Conservation (phyloP, 2,113 vertebrate species). For the Balaeniceps rex region DNA sequence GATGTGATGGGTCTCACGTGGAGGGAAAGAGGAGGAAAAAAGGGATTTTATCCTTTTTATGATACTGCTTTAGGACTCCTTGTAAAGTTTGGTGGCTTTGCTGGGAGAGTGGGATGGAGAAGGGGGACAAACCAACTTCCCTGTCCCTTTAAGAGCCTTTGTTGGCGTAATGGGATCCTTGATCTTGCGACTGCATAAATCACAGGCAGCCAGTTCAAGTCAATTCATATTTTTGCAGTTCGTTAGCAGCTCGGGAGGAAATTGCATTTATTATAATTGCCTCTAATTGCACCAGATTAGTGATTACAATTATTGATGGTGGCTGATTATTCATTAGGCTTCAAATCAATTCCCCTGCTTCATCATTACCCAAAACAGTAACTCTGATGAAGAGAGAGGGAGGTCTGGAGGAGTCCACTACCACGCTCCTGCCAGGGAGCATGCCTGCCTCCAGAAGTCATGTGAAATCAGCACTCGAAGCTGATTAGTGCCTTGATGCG, state of each 20-base stretch:
- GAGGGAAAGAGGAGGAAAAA: background rate
- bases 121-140: background rate
- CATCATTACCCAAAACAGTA: constrained; percentile 74
- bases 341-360: constrained; percentile 78
- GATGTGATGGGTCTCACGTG: accelerated
- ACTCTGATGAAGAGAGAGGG: constrained; percentile 72
- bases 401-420: constrained; percentile 50
- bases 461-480: constrained; percentile 23
- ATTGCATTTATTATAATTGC: constrained; percentile 89
- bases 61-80: background rate
- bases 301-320: constrained; percentile 87
- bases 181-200: constrained; percentile 73
- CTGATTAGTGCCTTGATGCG: constrained; percentile 2
- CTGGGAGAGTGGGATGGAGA: background rate
- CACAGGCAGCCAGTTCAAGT: constrained; percentile 73
- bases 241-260: constrained; percentile 80
- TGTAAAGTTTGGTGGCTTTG: background rate
- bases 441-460: background rate
- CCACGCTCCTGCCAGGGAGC: constrained; percentile 26
- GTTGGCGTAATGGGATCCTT: constrained; percentile 47
- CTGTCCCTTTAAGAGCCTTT: constrained; percentile 60
- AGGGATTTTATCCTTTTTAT: accelerated
- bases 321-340: constrained; percentile 85
- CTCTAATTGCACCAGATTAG: constrained; percentile 86
- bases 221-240: constrained; percentile 84